Conservation (phyloP, 92 coral and sea anemone genomes). For the Muricea muricata region DNA sequence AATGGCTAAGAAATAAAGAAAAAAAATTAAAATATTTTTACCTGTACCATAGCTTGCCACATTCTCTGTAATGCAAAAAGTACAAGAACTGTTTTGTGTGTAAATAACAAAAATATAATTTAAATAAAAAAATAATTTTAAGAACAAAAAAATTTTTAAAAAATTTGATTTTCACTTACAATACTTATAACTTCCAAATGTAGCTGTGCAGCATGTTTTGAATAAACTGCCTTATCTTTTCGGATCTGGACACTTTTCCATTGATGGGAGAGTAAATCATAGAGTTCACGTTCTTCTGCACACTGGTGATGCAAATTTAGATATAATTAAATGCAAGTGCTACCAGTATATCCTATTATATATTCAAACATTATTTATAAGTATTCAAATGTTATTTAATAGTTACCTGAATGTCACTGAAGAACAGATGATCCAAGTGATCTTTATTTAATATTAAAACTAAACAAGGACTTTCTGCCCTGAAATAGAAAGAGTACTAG, state of each 20-base stretch:
- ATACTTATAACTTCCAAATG: slow-evolving; percentile 36
- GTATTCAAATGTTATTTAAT: no score
- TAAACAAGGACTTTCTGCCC: slow-evolving; percentile 42
- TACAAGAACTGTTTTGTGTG: no score
- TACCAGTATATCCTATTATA: no score
- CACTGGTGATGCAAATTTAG: background rate
- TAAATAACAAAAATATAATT: no score
- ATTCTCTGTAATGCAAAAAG: background rate
- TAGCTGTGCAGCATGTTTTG: slow-evolving; percentile 27
- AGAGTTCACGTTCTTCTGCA: slow-evolving; percentile 18
- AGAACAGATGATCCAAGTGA: slow-evolving; percentile 26
- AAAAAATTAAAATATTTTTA: background rate
- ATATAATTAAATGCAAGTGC: no score
- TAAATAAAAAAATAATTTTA: no score
- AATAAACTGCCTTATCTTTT: slow-evolving; percentile 27
- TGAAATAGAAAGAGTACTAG: background rate
- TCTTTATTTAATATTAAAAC: slow-evolving; percentile 38
- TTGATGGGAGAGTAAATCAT: slow-evolving; percentile 18
- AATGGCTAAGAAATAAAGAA: no score
- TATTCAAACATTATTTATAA: no score
- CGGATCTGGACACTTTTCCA: slow-evolving; percentile 22
- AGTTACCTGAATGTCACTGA: slow-evolving; percentile 38
- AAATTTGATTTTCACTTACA: no score
- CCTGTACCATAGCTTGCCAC: slow-evolving; percentile 35
- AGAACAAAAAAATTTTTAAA: no score